Conservation (phyloP, 1,140 invertebrate species). For the Hylyphantes graminicola region DNA sequence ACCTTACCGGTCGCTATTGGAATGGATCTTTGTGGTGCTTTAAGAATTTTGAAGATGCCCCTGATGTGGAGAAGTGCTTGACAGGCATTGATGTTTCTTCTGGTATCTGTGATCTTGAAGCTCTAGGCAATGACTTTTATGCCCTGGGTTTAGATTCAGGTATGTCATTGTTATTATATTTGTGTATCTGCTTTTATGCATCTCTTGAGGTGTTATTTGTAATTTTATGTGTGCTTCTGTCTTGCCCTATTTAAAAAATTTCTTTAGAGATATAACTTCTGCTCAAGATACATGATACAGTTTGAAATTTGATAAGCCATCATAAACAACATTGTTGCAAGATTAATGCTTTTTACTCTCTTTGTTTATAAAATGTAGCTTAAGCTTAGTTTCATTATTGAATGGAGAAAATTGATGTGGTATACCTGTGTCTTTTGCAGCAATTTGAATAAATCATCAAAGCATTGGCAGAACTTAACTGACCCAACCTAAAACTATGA, state of each 20-base stretch:
- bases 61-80: constrained; percentile 67
- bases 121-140: constrained; percentile 64
- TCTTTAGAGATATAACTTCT: no score
- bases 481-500: no score
- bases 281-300: no score
- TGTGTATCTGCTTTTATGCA: no score
- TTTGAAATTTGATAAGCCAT: no score
- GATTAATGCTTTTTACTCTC: neutral
- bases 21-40: constrained; percentile 68
- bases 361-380: neutral
- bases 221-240: no score
- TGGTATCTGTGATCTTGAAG: constrained; percentile 65
- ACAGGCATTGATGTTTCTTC: constrained; percentile 67
- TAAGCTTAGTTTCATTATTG: neutral
- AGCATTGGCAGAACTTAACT: no score
- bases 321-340: neutral
- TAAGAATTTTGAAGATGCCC: constrained; percentile 64
- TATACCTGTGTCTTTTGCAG: neutral
- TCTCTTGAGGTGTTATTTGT: no score
- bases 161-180: neutral
- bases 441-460: no score
- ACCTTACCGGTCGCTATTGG: constrained; percentile 67
- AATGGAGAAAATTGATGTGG: neutral
- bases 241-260: no score
- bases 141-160: constrained; percentile 60